Evolutionary conservation across 2,797 vertebrate species (phyloP).

Genomic region (Thalassophryne amazonica): DNA sequence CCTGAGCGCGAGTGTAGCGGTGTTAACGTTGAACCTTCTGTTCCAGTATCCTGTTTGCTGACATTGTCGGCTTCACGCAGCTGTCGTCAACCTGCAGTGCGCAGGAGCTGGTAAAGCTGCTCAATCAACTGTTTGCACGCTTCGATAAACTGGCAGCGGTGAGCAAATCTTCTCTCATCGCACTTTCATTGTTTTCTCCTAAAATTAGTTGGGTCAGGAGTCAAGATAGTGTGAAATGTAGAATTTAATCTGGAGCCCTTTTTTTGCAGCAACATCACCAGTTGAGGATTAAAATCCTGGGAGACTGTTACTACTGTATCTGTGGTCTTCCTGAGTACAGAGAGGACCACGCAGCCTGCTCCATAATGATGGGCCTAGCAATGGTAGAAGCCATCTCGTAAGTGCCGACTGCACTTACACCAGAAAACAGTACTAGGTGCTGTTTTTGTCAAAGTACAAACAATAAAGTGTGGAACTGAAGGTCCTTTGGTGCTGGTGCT

Average conservation of each 20-base stretch:
- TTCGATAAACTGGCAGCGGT: conserved; percentile 94
- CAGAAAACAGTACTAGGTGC: background rate
- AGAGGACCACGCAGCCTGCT: conserved; percentile 91
- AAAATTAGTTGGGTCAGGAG: no score
- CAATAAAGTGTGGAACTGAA: no score
- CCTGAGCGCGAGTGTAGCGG: no score
- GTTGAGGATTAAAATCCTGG: conserved; percentile 93
- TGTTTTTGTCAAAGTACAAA: no score
- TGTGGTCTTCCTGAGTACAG: conserved; percentile 93
- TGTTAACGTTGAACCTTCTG: no score
- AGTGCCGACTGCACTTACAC: conserved; percentile 49
- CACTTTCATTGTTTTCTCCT: background rate
- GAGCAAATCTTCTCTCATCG: conserved; percentile 56
- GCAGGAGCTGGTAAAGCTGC: conserved; percentile 93
- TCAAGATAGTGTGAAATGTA: background rate
- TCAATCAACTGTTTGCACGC: conserved; percentile 93
- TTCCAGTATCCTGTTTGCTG: conserved; percentile 93
- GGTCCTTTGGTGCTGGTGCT: no score
- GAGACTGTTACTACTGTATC: conserved; percentile 97
- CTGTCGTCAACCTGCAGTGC: conserved; percentile 90
- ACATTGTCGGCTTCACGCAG: conserved; percentile 96
- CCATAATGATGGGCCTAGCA: conserved; percentile 92
- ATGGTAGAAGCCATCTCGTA: conserved; percentile 97
- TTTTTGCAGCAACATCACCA: conserved; percentile 86
- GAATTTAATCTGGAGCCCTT: no score